Evolutionary conservation across 2,888 invertebrate species (phyloP), one percentile per base, ranked within the genome.

Genomic region (Meganola albula): DNA sequence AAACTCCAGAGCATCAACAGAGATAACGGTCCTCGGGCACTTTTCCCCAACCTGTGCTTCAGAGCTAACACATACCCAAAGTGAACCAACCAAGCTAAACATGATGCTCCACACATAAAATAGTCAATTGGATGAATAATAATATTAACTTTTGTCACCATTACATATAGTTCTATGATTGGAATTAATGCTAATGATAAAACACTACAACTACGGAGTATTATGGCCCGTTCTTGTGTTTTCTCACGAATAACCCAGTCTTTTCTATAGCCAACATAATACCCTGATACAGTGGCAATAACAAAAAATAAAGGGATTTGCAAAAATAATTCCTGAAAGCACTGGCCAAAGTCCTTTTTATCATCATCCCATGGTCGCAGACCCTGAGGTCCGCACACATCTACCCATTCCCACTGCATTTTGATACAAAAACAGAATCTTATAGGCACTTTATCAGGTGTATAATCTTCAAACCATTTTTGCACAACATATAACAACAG

Each of bases 271-370:
- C 95, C 95, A 48, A 92, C 90, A 66, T 93, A 92, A 77, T 91
- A 97, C 0, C 93, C 91, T n/a, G 96, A 96, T 25, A 90, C 71
- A 9, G 92, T 82, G 2, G 95, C 93, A 48, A 96, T 87, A 18
- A 95, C 58, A 26, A 89, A 87, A 57, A 92, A 90, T 24, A 91
- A 72, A 9, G 96, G 95, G 52, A 94, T 88, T 70, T 93, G 90
- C 18, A 97, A 85, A 60, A 90, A 91, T 29, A 96, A 74, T 73
- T 93, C 91, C 73, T 96, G 95, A 67, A 97, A 97, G 73, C 97
- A 97, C 36, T 91, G 83, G 34, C 94, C 91, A 55, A 97, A 88
- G 77, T 96, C 95, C 61, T 92, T 90, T 18, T 89, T 87, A 9
- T 87, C 74, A 6, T 88, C 84, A 57, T 92, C 88, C 89, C 94